phyloP scores from a whole-genome alignment of 2,888 invertebrate species.

The Lysandra bellargus region DNA sequence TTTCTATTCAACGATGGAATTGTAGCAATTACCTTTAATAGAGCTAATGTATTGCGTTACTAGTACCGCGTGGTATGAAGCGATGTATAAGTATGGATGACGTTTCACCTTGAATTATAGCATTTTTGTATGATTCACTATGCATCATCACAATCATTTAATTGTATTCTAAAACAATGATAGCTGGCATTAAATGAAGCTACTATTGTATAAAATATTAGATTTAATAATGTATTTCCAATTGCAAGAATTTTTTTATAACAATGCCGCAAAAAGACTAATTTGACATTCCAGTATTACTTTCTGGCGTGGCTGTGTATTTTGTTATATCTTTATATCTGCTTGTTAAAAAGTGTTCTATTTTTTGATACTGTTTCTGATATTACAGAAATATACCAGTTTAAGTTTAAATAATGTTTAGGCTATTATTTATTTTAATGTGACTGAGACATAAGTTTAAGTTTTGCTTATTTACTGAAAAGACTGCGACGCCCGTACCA shows the following conservation, averaged over 20 bases:
- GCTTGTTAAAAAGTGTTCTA: slow-evolving; percentile 24
- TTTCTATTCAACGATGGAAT: not conserved
- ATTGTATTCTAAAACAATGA: slow-evolving; percentile 10
- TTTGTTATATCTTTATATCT: slow-evolving; percentile 30
- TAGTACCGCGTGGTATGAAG: not conserved
- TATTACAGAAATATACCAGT: not conserved
- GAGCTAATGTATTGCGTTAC: slow-evolving; percentile 20
- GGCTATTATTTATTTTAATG: slow-evolving; percentile 7
- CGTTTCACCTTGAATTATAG: slow-evolving; percentile 20
- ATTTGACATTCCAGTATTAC: slow-evolving; percentile 4
- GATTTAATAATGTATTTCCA: not conserved
- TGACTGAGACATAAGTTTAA: not conserved
- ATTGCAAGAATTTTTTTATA: not conserved
- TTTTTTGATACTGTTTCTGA: slow-evolving; percentile 30
- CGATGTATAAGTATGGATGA: not conserved
- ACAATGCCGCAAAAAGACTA: not conserved
- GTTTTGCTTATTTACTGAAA: slow-evolving; percentile 28
- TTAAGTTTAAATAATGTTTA: slow-evolving; percentile 16
- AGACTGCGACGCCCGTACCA: slow-evolving; percentile 36
- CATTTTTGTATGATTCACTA: slow-evolving; percentile 16
- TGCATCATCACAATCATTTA: not conserved
- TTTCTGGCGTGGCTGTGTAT: slow-evolving; percentile 27
- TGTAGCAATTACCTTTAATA: slow-evolving; percentile 17
- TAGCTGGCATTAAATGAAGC: not conserved
- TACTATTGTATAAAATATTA: not conserved